Evolutionary conservation across 2,888 invertebrate species (phyloP), one percentile per base, ranked within the genome.

Genomic region (Schizotus pectinicornis): DNA sequence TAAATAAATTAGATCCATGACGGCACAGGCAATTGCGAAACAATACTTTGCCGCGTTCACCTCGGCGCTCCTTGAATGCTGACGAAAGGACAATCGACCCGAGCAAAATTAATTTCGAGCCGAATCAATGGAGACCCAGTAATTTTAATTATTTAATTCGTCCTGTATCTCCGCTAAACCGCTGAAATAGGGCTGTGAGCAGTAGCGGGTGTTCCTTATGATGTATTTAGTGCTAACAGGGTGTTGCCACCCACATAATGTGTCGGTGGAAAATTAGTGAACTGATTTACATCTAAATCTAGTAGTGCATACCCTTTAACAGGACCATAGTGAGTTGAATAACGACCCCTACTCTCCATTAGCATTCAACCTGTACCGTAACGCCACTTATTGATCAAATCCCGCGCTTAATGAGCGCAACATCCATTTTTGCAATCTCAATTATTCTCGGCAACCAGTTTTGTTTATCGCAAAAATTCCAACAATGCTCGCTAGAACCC

Each of bases 241-340:
- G 54, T 57, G 58, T 48, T 55, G 41, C 54, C 61, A 55, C 58
- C 58, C 61, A 61, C 58, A 49, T 61, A 61, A 61, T 57, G 58
- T 61, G 57, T 59, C 57, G 54, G 55, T 59, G 49, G 58, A 59
- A 58, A 55, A 59, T 61, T 61, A 61, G 57, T 61, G 58, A 55
- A 59, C 61, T 61, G 61, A 61, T 61, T 61, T 61, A 57, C 58
- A 61, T 61, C 54, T 54, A 59, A 61, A 61, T 59, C 57, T 61
- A 61, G 54, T 55, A 57, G 54, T 57, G 61, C 48, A 57, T 52
- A 61, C 58, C 52, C 58, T 61, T 59, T 61, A 57, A 53, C 61
- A 55, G 42, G 51, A 42, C 50, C 37, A 42, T 51, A 58, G 56
- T 51, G 47, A 48, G 43, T 52, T 54, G 58, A 58, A 55, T 58